Conservation (phyloP, 2,888 invertebrate genomes). For the Automeris io region DNA sequence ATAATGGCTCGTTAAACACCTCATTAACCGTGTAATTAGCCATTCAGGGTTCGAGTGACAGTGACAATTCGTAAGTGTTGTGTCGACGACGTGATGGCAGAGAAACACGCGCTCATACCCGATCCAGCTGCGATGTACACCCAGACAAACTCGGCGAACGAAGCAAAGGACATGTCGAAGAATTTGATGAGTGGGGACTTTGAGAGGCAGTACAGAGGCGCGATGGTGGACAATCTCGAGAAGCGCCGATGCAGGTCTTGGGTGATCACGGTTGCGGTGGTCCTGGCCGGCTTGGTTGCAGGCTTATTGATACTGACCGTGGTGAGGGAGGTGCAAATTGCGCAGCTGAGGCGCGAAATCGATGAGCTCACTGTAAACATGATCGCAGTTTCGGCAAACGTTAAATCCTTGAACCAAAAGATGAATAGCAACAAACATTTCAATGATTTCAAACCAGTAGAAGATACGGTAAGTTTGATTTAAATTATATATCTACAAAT, state of each 20-base stretch:
- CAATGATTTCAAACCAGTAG: slow-evolving; percentile 52
- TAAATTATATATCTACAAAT: not conserved
- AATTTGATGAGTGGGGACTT: slow-evolving; percentile 67
- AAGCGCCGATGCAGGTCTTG: slow-evolving; percentile 35
- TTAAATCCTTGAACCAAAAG: slow-evolving; percentile 54
- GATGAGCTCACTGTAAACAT: slow-evolving; percentile 57
- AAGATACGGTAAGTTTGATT: slow-evolving; percentile 55
- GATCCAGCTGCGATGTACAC: slow-evolving; percentile 54
- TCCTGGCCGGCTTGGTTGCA: slow-evolving; percentile 37
- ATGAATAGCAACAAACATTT: slow-evolving; percentile 50
- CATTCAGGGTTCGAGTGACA: slow-evolving; percentile 18
- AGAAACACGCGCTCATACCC: slow-evolving; percentile 59
- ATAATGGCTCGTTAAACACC: slow-evolving; percentile 56
- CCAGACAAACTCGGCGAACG: slow-evolving; percentile 48
- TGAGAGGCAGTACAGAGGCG: slow-evolving; percentile 52
- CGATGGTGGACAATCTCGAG: slow-evolving; percentile 37
- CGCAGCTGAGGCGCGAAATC: slow-evolving; percentile 48
- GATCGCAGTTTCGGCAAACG: slow-evolving; percentile 50
- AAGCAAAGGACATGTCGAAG: slow-evolving; percentile 59
- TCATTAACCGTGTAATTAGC: slow-evolving; percentile 30
- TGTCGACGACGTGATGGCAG: slow-evolving; percentile 54
- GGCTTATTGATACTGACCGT: slow-evolving; percentile 54
- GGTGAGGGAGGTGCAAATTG: slow-evolving; percentile 53
- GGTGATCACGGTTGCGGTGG: slow-evolving; percentile 32
- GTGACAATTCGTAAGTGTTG: slow-evolving; percentile 41